Evolutionary conservation across 2,113 vertebrate genomes (phyloP), one percentile per base, ranked within the genome.

Genomic region (Guaruba guarouba): DNA sequence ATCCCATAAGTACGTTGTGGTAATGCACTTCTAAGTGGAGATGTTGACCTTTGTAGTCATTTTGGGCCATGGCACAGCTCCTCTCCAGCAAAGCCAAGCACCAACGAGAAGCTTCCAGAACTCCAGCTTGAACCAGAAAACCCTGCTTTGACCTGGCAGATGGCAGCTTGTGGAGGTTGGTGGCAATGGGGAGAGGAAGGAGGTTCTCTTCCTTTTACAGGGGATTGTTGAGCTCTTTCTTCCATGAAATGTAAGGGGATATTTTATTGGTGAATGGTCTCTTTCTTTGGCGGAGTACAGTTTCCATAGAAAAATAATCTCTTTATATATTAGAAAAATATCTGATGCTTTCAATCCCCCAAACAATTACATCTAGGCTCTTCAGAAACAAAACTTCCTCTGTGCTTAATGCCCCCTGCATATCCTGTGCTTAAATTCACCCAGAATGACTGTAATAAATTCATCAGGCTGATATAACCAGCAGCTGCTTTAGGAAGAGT

Each of bases 81-180:
- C n/a, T 51, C 48, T 51, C 18, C 68, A 29, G n/a, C 31, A 79
- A 52, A 41, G 27, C 31, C 35, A 69, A 48, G 14, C 11, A 24
- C 20, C 61, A 46, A 4, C 0, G 1, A 44, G 35, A 17, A 54
- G 13, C 41, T 62, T 28, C 44, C 19, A 6, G 67, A 23, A 79
- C 27, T 33, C 44, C 54, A 49, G 46, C 5, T 3, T 10, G 11
- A 20, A 62, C 15, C 3, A 22, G 37, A 55, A 63, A 86, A 11
- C 6, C 14, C 5, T 23, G 0, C 7, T 69, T 33, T 73, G 49
- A 6, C 41, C 39, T 41, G 22, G 13, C 22, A 61, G 63, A 39
- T 4, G 27, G 18, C 18, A 44, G 25, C 27, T 55, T 35, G 9
- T 0, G 3, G 28, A 3, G 1, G 4, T 9, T 49, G 0, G 0